Evolutionary conservation across 2,113 vertebrate species (phyloP).

Genomic region (Tangachromis dhanisi): DNA sequence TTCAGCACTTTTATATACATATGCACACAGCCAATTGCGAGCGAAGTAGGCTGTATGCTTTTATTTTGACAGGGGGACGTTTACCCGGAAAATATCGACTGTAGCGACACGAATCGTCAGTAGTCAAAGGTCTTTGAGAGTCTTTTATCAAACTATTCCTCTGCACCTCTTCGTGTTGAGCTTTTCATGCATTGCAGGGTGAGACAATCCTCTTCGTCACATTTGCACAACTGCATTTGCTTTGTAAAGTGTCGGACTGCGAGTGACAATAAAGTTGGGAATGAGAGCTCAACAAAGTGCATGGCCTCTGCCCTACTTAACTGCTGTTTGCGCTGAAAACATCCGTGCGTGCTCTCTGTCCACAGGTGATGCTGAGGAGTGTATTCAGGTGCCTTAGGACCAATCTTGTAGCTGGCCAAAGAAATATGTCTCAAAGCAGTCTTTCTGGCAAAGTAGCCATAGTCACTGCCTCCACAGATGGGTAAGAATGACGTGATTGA

Average conservation of each 20-base stretch:
- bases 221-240: not conserved
- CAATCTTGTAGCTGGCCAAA: slow-evolving; percentile 32
- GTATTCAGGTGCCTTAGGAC: slow-evolving; percentile 38
- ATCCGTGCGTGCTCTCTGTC: not conserved
- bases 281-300: not conserved
- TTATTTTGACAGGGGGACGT: slow-evolving; percentile 47
- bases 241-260: not conserved
- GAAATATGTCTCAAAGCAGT: slow-evolving; percentile 68
- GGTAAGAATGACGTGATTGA: slow-evolving; percentile 43
- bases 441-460: slow-evolving; percentile 74
- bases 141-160: not conserved
- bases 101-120: too few species aligned
- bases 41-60: not conserved
- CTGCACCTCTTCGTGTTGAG: not conserved
- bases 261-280: not conserved
- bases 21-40: fast-evolving
- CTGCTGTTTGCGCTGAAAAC: not conserved
- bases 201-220: not conserved
- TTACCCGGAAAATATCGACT: slow-evolving; percentile 2
- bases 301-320: slow-evolving; percentile 22
- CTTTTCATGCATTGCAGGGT: not conserved
- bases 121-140: not conserved
- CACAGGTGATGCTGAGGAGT: slow-evolving; percentile 62
- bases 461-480: slow-evolving; percentile 75
- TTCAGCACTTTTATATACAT: not conserved